These are phyloP conservation scores for Vidua macroura DNA, from an alignment of 2,113 vertebrate genomes.

Conservation along the genomic window DNA sequence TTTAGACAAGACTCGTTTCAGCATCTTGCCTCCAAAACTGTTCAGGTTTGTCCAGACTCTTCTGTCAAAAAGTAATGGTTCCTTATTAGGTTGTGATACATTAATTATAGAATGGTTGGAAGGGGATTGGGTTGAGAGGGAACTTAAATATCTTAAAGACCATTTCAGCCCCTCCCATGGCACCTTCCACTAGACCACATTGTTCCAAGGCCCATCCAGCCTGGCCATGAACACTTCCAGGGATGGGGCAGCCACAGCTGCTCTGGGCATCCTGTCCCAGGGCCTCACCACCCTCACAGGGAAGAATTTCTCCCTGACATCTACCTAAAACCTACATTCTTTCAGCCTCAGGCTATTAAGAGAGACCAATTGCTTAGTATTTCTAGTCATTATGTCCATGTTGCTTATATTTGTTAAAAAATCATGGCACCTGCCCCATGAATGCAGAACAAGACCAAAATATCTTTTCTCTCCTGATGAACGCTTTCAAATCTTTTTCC, in stretches of 20 bases:
- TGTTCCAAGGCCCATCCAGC: rapidly evolving
- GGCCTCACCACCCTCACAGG: not conserved
- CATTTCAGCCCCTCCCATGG: not conserved
- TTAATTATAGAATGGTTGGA: not conserved
- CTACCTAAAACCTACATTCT: not conserved
- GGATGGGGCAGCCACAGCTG: not conserved
- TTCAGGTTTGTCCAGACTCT: constrained; percentile 83
- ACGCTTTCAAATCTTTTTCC: not conserved
- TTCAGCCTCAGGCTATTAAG: not conserved
- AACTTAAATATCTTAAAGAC: not conserved
- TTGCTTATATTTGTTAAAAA: not conserved
- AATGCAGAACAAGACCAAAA: not conserved
- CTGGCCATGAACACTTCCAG: not conserved
- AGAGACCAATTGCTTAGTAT: not conserved
- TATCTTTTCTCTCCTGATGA: not conserved
- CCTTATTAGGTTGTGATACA: not conserved
- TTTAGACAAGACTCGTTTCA: constrained; percentile 95
- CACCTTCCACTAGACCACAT: rapidly evolving
- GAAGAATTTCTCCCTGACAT: not conserved
- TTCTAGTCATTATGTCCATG: not conserved
- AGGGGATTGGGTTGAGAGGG: not conserved
- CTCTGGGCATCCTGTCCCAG: not conserved
- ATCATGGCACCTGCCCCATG: not conserved
- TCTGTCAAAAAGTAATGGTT: not conserved
- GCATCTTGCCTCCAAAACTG: constrained; percentile 93